A percentile compares a stretch with the other conserved stretches of the same genome.
Evolutionary conservation across 2,888 invertebrate genomes (phyloP).

Genomic region (Apotomis betuletana): DNA sequence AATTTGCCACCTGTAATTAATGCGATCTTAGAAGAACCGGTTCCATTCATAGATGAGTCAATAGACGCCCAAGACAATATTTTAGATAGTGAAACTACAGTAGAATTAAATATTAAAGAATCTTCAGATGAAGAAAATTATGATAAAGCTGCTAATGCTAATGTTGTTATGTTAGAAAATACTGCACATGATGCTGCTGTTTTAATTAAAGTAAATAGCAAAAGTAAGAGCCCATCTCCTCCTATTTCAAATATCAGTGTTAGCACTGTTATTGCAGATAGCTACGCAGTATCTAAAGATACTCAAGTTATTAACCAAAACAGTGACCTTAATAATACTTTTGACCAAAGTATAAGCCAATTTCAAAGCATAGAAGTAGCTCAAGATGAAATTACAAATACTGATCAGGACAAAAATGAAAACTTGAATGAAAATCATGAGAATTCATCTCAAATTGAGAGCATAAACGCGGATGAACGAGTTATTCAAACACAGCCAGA

Average conservation of each 20-base stretch:
- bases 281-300: conserved; percentile 12
- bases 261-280: conserved; percentile 25
- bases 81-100: conserved; percentile 16
- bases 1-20: conserved; percentile 53
- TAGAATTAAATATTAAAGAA: conserved; percentile 36
- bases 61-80: conserved; percentile 18
- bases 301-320: conserved; percentile 11
- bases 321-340: conserved; percentile 7
- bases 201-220: not conserved
- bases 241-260: conserved; percentile 2
- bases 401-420: not conserved
- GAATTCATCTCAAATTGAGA: not conserved
- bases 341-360: conserved; percentile 5
- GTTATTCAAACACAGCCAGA: conserved; percentile 31
- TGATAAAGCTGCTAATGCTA: conserved; percentile 16
- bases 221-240: not conserved
- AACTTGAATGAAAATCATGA: not conserved
- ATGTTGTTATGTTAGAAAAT: not conserved
- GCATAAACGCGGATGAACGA: conserved; percentile 5
- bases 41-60: conserved; percentile 32
- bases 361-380: conserved; percentile 5
- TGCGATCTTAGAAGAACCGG: conserved; percentile 53
- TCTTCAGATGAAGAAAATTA: conserved; percentile 30
- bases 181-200: not conserved
- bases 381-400: not conserved